These are phyloP conservation scores for Caloenas nicobarica DNA, from an alignment of 2,113 vertebrate species.

Conservation along the genomic window DNA sequence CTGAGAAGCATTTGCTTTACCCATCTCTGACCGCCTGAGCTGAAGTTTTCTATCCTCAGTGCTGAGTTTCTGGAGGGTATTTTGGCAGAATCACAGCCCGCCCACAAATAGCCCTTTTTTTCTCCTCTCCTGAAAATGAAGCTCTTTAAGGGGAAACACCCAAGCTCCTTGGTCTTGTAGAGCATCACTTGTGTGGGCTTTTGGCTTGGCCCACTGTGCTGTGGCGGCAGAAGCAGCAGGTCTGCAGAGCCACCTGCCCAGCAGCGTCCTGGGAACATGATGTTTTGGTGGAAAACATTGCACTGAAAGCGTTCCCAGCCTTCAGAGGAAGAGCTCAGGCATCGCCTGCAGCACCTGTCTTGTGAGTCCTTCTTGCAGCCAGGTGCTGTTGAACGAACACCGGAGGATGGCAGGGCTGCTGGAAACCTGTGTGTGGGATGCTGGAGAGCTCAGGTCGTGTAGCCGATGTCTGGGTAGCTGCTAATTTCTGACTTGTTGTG, in stretches of 20 bases:
- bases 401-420: not conserved
- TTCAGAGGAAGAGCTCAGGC: not conserved
- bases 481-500: not conserved
- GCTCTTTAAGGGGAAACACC: not conserved
- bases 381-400: not conserved
- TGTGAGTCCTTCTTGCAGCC: not conserved
- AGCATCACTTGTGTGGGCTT: not conserved
- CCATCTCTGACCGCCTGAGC: not conserved
- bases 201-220: not conserved
- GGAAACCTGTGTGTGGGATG: not conserved
- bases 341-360: not conserved
- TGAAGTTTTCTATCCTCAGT: not conserved
- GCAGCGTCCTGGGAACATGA: not conserved
- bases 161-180: not conserved
- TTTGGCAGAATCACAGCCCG: not conserved
- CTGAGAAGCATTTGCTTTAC: not conserved
- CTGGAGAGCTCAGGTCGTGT: not conserved
- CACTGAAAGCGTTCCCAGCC: fast-evolving
- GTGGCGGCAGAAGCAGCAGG: not conserved
- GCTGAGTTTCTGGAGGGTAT: not conserved
- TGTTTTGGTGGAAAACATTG: not conserved
- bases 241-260: not conserved
- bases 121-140: not conserved
- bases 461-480: not conserved
- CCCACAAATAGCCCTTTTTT: not conserved